Conservation (phyloP, 2,888 invertebrate species). For the Artemia sinica region DNA sequence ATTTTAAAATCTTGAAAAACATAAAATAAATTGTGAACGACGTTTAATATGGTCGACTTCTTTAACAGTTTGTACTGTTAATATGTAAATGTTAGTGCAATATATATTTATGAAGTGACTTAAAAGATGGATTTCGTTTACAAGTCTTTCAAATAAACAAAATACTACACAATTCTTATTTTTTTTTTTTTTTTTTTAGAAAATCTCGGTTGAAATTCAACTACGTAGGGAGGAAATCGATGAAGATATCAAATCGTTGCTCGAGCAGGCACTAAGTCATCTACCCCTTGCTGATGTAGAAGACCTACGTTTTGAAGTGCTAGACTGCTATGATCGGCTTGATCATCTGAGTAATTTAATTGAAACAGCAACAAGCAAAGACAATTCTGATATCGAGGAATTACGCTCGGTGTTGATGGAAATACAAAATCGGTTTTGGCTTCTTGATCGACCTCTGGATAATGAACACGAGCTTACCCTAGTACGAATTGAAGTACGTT, state of each 20-base stretch:
- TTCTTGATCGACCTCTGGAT: constrained; percentile 2
- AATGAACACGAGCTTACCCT: not conserved
- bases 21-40: too few relatives aligned
- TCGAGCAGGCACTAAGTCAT: not conserved
- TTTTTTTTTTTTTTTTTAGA: not conserved
- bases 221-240: not conserved
- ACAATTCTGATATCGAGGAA: not conserved
- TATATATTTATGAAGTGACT: too few relatives aligned
- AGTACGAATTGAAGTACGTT: not conserved
- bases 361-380: not conserved
- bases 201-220: not conserved
- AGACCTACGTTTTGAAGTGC: not conserved
- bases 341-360: not conserved
- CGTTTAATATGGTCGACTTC: too few relatives aligned
- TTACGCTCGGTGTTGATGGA: not conserved
- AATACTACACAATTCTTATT: not conserved
- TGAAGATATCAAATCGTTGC: not conserved
- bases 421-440: not conserved
- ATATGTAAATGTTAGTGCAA: too few relatives aligned
- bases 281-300: not conserved
- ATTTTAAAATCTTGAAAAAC: too few relatives aligned
- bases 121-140: too few relatives aligned
- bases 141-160: too few relatives aligned
- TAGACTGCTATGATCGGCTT: not conserved
- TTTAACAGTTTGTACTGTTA: too few relatives aligned